phyloP scores from a whole-genome alignment of 1,140 invertebrate species.

The Trichonephila clavipes region DNA sequence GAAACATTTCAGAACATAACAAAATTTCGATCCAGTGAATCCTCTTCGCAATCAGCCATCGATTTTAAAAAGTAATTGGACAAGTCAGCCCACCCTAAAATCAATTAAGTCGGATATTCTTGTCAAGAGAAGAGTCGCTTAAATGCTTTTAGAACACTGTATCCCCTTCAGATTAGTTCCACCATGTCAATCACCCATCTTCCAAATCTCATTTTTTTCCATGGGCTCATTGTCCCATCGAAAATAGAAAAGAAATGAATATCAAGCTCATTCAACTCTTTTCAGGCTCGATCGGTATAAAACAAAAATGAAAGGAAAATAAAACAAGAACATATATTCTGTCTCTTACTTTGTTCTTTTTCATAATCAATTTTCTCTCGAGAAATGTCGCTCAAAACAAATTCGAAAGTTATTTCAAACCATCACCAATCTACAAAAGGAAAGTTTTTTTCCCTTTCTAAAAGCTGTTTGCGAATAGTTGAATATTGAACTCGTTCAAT shows the following conservation, averaged over 20 bases:
- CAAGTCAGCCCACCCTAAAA: background rate
- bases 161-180: constrained; percentile 7
- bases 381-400: background rate
- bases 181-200: background rate
- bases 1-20: too few relatives aligned
- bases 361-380: background rate
- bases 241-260: background rate
- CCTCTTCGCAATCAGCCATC: background rate
- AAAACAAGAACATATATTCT: background rate
- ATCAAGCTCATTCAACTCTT: constrained; percentile 1
- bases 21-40: too few relatives aligned
- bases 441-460: background rate
- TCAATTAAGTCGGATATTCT: background rate
- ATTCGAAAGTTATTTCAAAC: background rate
- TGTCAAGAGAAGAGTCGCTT: background rate
- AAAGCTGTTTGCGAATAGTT: background rate
- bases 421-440: background rate
- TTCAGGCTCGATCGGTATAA: background rate
- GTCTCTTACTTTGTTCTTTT: background rate
- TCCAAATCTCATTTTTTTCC: background rate
- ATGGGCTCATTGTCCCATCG: background rate
- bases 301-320: background rate
- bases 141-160: background rate
- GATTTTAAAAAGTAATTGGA: background rate
- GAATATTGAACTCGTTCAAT: background rate